phyloP scores from a whole-genome alignment of 2,888 invertebrate genomes.

The Onthophagus sagittarius region DNA sequence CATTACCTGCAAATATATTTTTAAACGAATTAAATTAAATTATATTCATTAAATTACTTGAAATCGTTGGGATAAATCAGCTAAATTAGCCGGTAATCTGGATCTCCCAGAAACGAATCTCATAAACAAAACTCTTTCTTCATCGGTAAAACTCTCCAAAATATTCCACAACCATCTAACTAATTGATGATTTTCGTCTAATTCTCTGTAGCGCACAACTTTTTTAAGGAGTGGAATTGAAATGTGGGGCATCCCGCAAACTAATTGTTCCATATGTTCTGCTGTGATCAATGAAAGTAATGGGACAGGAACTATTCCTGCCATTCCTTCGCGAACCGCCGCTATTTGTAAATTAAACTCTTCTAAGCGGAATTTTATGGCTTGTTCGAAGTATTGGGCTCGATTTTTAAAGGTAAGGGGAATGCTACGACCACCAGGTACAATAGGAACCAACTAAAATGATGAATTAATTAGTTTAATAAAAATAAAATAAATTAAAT shows the following conservation, averaged over 20 bases:
- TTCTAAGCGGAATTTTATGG: conserved; percentile 56
- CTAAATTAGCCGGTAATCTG: conserved; percentile 60
- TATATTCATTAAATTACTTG: conserved; percentile 47
- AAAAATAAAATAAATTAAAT: too few relatives aligned
- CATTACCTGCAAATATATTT: conserved; percentile 48
- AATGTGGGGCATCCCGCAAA: conserved; percentile 61
- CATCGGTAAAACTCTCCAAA: conserved; percentile 58
- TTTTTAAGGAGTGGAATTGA: conserved; percentile 57
- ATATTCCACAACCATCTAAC: conserved; percentile 64
- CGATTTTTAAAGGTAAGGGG: conserved; percentile 58
- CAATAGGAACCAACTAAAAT: conserved; percentile 55
- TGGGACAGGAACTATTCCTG: conserved; percentile 61
- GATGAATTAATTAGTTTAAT: too few relatives aligned
- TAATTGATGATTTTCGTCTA: conserved; percentile 58
- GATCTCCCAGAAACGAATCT: conserved; percentile 64
- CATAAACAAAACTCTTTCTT: conserved; percentile 62
- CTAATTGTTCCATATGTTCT: conserved; percentile 57
- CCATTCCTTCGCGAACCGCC: conserved; percentile 61
- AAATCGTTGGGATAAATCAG: conserved; percentile 62
- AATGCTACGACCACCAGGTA: conserved; percentile 59
- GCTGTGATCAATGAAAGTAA: conserved; percentile 58
- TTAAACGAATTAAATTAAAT: not conserved
- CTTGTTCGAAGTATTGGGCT: conserved; percentile 58
- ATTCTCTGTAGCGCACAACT: conserved; percentile 62
- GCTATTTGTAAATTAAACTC: conserved; percentile 61